A percentile compares a stretch with the other conserved stretches of the same genome.
Conservation (phyloP, 2,888 invertebrate genomes). For the Halictus ligatus region DNA sequence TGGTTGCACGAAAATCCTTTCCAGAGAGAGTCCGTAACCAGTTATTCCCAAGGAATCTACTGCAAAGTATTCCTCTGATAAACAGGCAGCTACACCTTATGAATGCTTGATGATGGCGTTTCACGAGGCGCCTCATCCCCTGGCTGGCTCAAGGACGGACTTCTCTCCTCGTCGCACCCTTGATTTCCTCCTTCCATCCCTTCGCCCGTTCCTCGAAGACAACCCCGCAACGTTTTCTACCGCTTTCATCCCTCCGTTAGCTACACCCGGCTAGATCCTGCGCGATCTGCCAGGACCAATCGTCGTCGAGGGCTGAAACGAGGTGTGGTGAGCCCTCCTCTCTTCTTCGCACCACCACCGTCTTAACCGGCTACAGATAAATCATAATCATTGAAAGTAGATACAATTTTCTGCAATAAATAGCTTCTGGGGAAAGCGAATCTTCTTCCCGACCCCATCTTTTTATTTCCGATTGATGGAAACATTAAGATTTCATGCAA, state of each 20-base stretch:
- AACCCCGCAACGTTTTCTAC: conserved; percentile 40
- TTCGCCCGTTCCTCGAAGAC: conserved; percentile 3
- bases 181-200: background rate
- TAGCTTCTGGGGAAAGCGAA: background rate
- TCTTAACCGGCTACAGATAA: conserved; percentile 43
- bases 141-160: conserved; percentile 43
- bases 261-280: conserved; percentile 43
- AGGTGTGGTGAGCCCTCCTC: conserved; percentile 51
- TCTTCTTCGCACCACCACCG: background rate
- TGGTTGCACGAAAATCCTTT: background rate
- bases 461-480: background rate
- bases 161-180: conserved; percentile 29
- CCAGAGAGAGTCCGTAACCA: background rate
- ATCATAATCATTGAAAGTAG: conserved; percentile 51
- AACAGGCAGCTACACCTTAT: conserved; percentile 65
- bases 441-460: background rate
- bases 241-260: conserved; percentile 33
- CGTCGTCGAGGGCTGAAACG: conserved; percentile 61
- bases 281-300: conserved; percentile 64
- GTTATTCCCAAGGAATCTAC: conserved; percentile 41
- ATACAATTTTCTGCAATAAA: conserved; percentile 28
- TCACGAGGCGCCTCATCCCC: conserved; percentile 62
- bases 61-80: conserved; percentile 59
- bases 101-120: conserved; percentile 72
- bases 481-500: background rate